Evolutionary conservation across 2,113 vertebrate genomes (phyloP).

Genomic region (Seriola quinqueradiata): DNA sequence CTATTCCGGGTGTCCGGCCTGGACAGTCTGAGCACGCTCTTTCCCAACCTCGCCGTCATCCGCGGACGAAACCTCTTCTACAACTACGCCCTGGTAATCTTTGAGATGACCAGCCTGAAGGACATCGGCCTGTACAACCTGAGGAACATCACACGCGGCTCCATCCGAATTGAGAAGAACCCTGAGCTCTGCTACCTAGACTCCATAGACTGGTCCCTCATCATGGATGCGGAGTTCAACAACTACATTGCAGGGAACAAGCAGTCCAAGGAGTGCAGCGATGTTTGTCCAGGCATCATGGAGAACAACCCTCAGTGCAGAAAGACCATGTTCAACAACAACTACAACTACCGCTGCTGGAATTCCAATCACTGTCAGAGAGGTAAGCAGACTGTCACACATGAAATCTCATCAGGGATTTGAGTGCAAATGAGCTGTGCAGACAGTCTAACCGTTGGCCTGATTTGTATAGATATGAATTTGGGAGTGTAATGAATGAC

Average conservation of each 20-base stretch:
- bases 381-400: constrained; percentile 86
- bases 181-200: constrained; percentile 98
- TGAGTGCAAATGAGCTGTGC: constrained; percentile 33
- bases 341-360: constrained; percentile 98
- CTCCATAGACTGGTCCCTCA: constrained; percentile 97
- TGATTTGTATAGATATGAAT: constrained; percentile 28
- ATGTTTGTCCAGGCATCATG: constrained; percentile 94
- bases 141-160: constrained; percentile 95
- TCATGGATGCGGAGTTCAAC: constrained; percentile 96
- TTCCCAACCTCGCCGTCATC: constrained; percentile 97
- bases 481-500: not conserved
- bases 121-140: constrained; percentile 96
- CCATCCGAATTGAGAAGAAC: constrained; percentile 99
- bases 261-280: constrained; percentile 94
- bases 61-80: constrained; percentile 97
- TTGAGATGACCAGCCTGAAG: constrained; percentile 98
- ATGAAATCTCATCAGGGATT: constrained; percentile 17
- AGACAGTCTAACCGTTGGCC: constrained; percentile 20
- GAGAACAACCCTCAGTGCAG: constrained; percentile 91
- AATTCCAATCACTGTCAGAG: constrained; percentile 96
- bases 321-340: constrained; percentile 94
- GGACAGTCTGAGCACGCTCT: constrained; percentile 95
- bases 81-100: constrained; percentile 98
- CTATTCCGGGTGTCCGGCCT: constrained; percentile 96
- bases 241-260: constrained; percentile 98